Evolutionary conservation across 2,113 vertebrate species (phyloP), one percentile per base, ranked within the genome.

Genomic region (Phocoena sinus): DNA sequence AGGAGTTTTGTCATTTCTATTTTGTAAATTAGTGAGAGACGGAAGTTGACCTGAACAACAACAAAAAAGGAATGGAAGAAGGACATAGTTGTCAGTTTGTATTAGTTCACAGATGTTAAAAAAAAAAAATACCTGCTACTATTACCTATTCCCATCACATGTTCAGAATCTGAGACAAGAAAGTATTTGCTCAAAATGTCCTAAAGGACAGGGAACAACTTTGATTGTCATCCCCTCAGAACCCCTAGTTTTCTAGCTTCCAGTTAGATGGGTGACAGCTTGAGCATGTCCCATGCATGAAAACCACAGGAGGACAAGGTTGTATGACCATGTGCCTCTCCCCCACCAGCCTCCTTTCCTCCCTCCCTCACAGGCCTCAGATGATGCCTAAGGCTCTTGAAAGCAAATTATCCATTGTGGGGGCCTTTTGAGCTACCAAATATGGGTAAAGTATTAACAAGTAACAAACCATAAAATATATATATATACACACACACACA

Each of bases 321-420:
- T 71, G 7, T 15, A 1, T 11, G 15, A 3, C 6, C 17, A 1
- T 0, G 1, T 3, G 1, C 1, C 23, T 18, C 67, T 12, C 26
- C 31, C 8, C 18, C 60, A 10, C 4, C 20, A 14, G 7, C 4
- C 25, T 53, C 56, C 28, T 20, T 9, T 23, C 26, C 70, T 36
- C 11, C 77, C 20, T 56, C 17, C 21, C 21, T 21, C 53, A 31
- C 25, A 36, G 3, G 15, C 82, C 56, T 26, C 21, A 8, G 36
- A 62, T 1, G 28, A 74, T n/a, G 31, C 6, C 53, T 60, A 15
- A 4, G 10, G 20, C 36, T 87, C 65, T n/a, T 25, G 33, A 84
- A 79, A 71, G 14, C 79, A 90, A 67, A n/a, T 38, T 0, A 6
- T 50, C 53, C 56, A 63, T 28, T 9, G n/a, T 28, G 18, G 17